These are phyloP conservation scores for Euglossa dilemma DNA, from an alignment of 1,140 invertebrate species.

Conservation along the genomic window DNA sequence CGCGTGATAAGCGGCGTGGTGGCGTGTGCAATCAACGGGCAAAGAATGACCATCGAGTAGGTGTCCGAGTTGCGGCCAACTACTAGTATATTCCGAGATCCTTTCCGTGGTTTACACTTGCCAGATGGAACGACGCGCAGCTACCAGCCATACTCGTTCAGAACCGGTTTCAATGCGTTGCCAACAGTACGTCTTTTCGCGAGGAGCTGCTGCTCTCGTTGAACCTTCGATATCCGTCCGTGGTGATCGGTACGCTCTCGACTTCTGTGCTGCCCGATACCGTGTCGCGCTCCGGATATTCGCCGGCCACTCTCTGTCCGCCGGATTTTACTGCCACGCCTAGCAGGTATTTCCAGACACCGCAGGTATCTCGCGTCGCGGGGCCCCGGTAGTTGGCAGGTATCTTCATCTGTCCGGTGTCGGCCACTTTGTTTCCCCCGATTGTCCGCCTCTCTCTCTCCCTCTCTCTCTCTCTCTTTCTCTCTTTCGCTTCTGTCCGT, in stretches of 20 bases:
- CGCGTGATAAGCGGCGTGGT: slow-evolving; percentile 14
- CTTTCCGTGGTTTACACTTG: slow-evolving; percentile 73
- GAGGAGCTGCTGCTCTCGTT: slow-evolving; percentile 52
- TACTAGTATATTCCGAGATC: slow-evolving; percentile 55
- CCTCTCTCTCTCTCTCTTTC: too few relatives aligned
- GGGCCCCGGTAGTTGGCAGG: slow-evolving; percentile 36
- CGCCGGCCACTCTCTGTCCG: slow-evolving; percentile 3
- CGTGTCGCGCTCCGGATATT: neutral
- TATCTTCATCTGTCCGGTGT: slow-evolving; percentile 41
- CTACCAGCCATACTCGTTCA: slow-evolving; percentile 73
- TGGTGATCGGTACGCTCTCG: slow-evolving; percentile 31
- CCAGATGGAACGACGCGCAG: slow-evolving; percentile 61
- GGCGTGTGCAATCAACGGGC: neutral
- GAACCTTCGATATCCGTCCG: slow-evolving; percentile 54
- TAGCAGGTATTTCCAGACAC: slow-evolving; percentile 50
- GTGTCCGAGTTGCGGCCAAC: slow-evolving; percentile 3
- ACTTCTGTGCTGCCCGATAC: slow-evolving; percentile 20
- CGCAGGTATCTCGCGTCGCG: slow-evolving; percentile 37
- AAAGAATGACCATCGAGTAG: neutral
- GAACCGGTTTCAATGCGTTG: slow-evolving; percentile 76
- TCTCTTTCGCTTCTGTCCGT: neutral
- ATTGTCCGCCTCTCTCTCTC: neutral
- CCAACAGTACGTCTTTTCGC: slow-evolving; percentile 67
- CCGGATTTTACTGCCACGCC: slow-evolving; percentile 51
- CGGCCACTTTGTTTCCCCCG: slow-evolving; percentile 36